Conservation (phyloP, 1,140 invertebrate species). For the Procambarus clarkii region DNA sequence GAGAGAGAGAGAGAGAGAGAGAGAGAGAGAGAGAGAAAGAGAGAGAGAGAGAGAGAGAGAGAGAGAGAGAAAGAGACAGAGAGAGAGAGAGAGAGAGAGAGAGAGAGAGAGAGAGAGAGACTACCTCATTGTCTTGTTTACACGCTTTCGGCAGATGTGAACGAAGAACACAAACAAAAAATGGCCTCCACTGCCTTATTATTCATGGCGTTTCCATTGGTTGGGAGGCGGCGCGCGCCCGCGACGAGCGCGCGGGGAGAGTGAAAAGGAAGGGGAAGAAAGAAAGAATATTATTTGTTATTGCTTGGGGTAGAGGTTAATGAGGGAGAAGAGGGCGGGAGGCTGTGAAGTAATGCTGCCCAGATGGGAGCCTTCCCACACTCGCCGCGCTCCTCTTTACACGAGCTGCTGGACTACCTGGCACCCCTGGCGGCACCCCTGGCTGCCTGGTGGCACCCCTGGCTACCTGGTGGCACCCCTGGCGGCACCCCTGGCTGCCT, state of each 20-base stretch:
- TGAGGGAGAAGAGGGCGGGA: not conserved
- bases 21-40: constrained; percentile 17
- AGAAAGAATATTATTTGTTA: not conserved
- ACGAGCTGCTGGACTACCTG: too few relatives aligned
- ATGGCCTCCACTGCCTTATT: not conserved
- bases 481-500: too few relatives aligned
- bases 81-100: too few relatives aligned
- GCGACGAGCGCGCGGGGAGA: too few relatives aligned
- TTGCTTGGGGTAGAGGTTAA: not conserved
- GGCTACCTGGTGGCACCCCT: too few relatives aligned
- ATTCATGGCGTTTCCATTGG: not conserved
- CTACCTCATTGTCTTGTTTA: not conserved
- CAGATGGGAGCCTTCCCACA: too few relatives aligned
- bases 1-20: constrained; percentile 34
- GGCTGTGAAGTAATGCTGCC: too few relatives aligned
- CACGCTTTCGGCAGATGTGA: not conserved
- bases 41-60: constrained; percentile 20
- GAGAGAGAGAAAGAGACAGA: not conserved
- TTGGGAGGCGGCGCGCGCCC: not conserved
- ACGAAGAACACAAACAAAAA: not conserved
- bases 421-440: too few relatives aligned
- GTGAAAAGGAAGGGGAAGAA: not conserved
- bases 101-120: too few relatives aligned
- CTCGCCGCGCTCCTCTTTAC: too few relatives aligned
- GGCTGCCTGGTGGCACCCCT: too few relatives aligned